Evolutionary conservation across 2,888 invertebrate genomes (phyloP), one percentile per base, ranked within the genome.

Genomic region (Hermaeophaga mercurialis): DNA sequence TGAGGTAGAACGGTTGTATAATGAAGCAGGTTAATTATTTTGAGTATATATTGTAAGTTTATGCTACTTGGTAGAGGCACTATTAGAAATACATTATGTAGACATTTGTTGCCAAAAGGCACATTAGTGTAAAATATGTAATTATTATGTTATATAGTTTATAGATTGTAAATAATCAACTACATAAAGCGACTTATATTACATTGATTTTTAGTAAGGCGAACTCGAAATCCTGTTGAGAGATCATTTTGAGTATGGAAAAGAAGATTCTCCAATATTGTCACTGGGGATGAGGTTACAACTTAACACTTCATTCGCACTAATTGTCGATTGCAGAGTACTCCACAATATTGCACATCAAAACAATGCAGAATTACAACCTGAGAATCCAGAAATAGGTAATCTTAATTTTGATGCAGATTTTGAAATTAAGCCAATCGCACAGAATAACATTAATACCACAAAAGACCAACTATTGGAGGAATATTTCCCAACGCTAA

Each of bases 201-300:
- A 22, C 22, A 22, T 22, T 22, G 1, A 31, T 14, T 15, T 31
- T 47, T 12, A 33, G 47, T 47, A 2, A 33, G 47, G 12, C 11
- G 47, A 7, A 34, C 47, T 24, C 17, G 47, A 22, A 47, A 47
- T 34, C 34, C 47, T 1, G 34, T 34, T 9, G 33, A 47, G 34
- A 17, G 47, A 11, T 24, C 22, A 18, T 47, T 34, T 47, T 34
- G 34, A 11, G 12, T 47, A 5, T 34, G 33, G 47, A 47, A 47
- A 28, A 8, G 33, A 33, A 33, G 33, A 33, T 33, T 33, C n/a
- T 33, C 39, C 39, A 1, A 11, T 41, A 11, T 41, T 41, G 11
- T 41, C 39, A 41, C 7, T 41, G 22, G 39, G 39, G 19, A 22
- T 22, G 14, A 19, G 39, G 39, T 41, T 41, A 41, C n/a, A 41